A percentile compares a stretch with the other conserved stretches of the same genome.
Conservation (phyloP, 2,797 vertebrate species). For the Ciconia nigra region DNA sequence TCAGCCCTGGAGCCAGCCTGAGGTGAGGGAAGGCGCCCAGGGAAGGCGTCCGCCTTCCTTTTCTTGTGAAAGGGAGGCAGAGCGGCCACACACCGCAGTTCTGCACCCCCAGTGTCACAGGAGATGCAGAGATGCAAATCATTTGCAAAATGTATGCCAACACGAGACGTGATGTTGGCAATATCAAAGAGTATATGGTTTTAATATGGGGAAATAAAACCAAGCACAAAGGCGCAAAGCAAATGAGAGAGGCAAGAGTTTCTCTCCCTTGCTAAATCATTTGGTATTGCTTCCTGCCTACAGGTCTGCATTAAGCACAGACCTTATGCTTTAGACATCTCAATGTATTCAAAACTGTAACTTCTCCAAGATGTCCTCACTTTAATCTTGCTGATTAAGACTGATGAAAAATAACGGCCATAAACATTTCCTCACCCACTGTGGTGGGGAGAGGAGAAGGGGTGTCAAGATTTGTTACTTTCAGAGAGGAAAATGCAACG, state of each 20-base stretch:
- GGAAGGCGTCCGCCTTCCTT: rapidly evolving
- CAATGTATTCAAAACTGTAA: neutral
- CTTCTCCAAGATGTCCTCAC: neutral
- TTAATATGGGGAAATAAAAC: neutral
- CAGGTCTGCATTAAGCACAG: neutral
- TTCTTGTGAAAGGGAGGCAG: neutral
- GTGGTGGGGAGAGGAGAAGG: neutral
- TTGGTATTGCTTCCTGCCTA: neutral
- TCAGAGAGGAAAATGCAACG: neutral
- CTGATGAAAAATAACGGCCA: neutral
- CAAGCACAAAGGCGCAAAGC: neutral
- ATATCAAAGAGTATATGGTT: neutral
- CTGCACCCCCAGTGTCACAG: neutral
- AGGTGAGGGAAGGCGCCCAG: neutral
- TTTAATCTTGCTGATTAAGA: neutral
- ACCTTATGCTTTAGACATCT: neutral
- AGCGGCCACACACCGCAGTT: rapidly evolving
- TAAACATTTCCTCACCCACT: neutral
- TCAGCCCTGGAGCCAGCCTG: rapidly evolving
- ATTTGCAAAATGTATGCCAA: neutral
- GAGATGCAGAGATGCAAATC: neutral
- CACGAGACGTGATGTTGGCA: neutral
- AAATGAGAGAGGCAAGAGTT: neutral
- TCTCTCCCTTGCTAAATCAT: neutral
- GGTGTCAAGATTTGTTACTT: neutral